A percentile compares a stretch with the other conserved stretches of the same genome.
These are phyloP conservation scores for Corydoras sp. DNA, from an alignment of 2,113 vertebrate genomes.

Conservation along the genomic window DNA sequence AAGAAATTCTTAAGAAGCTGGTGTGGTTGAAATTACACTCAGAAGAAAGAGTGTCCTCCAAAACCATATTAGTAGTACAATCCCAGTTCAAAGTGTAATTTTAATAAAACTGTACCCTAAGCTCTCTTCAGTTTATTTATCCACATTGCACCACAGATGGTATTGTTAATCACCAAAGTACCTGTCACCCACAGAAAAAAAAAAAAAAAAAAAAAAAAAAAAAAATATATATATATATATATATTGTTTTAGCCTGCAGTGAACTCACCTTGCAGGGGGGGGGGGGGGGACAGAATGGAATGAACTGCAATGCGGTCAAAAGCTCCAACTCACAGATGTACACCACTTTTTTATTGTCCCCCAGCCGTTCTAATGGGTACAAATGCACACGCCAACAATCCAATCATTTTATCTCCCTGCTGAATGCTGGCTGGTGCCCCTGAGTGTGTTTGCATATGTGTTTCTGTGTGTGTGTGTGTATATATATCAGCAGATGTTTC, in stretches of 20 bases:
- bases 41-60: conserved; percentile 31
- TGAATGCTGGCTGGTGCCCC: neutral
- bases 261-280: neutral
- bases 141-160: conserved; percentile 1
- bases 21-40: neutral
- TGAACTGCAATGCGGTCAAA: neutral
- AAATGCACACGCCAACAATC: conserved; percentile 3
- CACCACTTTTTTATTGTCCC: conserved; percentile 19
- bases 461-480: neutral
- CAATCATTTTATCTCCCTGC: conserved; percentile 13
- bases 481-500: conserved; percentile 24
- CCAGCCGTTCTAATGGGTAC: neutral
- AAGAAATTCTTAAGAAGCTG: no score
- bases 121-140: neutral
- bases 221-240: no score
- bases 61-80: neutral
- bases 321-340: conserved; percentile 13
- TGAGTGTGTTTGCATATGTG: neutral
- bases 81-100: neutral
- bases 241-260: neutral
- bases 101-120: neutral
- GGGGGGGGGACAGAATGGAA: neutral
- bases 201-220: no score
- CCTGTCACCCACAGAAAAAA: neutral
- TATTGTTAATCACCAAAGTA: neutral